Percentiles rank a stretch among this genome's conserved stretches.
Conservation (phyloP, 2,113 vertebrate genomes). For the Hemichromis elongatus region DNA sequence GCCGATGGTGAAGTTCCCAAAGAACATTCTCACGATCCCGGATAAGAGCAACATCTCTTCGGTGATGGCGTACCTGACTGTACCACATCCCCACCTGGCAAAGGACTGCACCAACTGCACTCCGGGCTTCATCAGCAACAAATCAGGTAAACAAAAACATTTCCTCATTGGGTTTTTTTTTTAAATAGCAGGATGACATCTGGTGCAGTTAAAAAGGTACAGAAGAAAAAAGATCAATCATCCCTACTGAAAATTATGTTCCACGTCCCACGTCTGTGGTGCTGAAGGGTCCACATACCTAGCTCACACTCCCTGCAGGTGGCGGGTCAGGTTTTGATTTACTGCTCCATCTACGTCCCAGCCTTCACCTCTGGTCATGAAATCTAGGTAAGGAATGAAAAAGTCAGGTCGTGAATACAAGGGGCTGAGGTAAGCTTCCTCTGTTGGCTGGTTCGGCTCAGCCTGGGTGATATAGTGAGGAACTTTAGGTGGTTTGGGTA, state of each 20-base stretch:
- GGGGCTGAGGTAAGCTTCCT: not conserved
- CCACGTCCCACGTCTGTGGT: not conserved
- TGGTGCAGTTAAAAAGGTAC: not conserved
- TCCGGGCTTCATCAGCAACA: conserved; percentile 78
- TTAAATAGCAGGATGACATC: not conserved
- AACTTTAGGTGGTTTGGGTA: not conserved
- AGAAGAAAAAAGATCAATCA: not conserved
- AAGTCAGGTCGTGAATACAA: not conserved
- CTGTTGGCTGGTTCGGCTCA: not conserved
- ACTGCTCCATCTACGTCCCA: not conserved
- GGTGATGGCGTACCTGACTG: conserved; percentile 84
- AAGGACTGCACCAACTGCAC: conserved; percentile 82
- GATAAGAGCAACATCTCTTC: conserved; percentile 77
- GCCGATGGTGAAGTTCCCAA: conserved; percentile 86
- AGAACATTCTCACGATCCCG: conserved; percentile 79
- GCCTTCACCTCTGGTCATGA: not conserved
- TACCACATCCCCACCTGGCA: conserved; percentile 79
- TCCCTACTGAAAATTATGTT: not conserved
- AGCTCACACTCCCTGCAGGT: not conserved
- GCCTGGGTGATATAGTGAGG: not conserved
- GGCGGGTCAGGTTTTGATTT: not conserved
- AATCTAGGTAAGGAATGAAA: not conserved
- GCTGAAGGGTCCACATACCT: not conserved
- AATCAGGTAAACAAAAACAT: conserved; percentile 74
- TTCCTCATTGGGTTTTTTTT: not conserved